A percentile compares a stretch with the other conserved stretches of the same genome.
Conservation (phyloP, 2,113 vertebrate species). For the Rattus norvegicus region GRCr8 NC_086037.1:70178501-70179000, state of each 20-base stretch:
- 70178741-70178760: neutral
- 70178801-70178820: accelerated
- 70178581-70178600: constrained; percentile 16
- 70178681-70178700: neutral
- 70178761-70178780: neutral
- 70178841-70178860: accelerated
- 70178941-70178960: neutral
- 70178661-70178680: neutral
- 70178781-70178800: neutral
- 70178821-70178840: accelerated
- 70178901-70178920: neutral
- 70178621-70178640: neutral
- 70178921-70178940: neutral
- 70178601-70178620: constrained; percentile 2
- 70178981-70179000: neutral
- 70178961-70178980: neutral
- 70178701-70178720: neutral
- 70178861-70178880: accelerated
- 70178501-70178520: neutral
- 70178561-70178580: constrained; percentile 35
- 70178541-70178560: neutral
- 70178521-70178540: constrained; percentile 43
- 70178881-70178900: no score
- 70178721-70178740: neutral
- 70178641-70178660: neutral